Evolutionary conservation across 2,888 invertebrate species (phyloP).

Genomic region (Erebia palarica): DNA sequence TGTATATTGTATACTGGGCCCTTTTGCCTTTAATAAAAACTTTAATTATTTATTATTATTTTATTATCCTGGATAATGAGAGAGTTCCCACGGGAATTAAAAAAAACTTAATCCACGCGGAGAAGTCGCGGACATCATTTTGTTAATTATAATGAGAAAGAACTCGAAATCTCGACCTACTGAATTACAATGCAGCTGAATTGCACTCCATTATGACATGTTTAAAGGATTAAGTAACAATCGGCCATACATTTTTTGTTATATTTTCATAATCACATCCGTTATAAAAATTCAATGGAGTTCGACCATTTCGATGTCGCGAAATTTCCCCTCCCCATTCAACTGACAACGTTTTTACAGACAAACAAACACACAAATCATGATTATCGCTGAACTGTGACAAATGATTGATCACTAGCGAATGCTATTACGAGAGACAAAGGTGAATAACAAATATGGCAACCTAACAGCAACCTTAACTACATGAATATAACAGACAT

Average conservation of each 20-base stretch:
- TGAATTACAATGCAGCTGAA: background rate
- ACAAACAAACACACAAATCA: conserved; percentile 53
- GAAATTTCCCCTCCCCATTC: conserved; percentile 40
- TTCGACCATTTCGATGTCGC: conserved; percentile 26
- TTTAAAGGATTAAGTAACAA: conserved; percentile 36
- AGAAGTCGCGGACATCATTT: no score
- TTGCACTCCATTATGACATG: background rate
- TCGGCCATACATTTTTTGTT: conserved; percentile 14
- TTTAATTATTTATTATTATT: no score
- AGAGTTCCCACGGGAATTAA: no score
- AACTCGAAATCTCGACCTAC: background rate
- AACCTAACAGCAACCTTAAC: conserved; percentile 32
- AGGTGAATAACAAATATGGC: conserved; percentile 34
- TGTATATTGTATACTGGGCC: no score
- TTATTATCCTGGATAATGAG: no score
- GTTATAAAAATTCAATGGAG: conserved; percentile 35
- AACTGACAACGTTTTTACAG: conserved; percentile 46
- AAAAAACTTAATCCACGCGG: no score
- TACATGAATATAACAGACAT: conserved; percentile 22
- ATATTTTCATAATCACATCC: conserved; percentile 33
- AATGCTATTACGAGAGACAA: conserved; percentile 47
- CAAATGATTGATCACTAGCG: conserved; percentile 52
- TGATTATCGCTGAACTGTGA: conserved; percentile 49
- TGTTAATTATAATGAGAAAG: no score
- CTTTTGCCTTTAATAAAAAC: no score